A percentile compares a stretch with the other conserved stretches of the same genome.
Conservation (phyloP, 2,888 invertebrate species). For the Miltochrista miniata region DNA sequence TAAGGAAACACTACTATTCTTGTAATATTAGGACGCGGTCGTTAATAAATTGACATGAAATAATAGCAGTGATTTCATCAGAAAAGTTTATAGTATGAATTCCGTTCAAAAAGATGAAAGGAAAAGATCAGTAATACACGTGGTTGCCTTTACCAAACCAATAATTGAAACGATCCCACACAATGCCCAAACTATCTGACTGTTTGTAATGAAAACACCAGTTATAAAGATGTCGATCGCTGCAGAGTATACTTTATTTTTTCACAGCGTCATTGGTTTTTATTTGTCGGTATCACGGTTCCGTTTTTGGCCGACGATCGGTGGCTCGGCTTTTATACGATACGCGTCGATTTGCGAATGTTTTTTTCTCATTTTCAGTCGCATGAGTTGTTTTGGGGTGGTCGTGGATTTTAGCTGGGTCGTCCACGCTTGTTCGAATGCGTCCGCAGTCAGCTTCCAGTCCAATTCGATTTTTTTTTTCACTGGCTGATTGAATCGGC, state of each 20-base stretch:
- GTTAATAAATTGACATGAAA: too few species aligned
- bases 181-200: conserved; percentile 2
- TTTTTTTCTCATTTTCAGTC: conserved; percentile 69
- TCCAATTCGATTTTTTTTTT: conserved; percentile 60
- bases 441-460: conserved; percentile 66
- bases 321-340: conserved; percentile 77
- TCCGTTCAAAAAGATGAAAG: too few species aligned
- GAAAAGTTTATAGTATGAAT: too few species aligned
- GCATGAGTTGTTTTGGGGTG: conserved; percentile 80
- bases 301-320: conserved; percentile 81
- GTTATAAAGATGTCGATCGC: conserved; percentile 68
- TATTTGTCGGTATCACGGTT: conserved; percentile 83
- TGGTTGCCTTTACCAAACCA: conserved; percentile 5
- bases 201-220: conserved; percentile 40
- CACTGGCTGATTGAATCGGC: conserved; percentile 76
- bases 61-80: too few species aligned
- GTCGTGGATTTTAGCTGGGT: conserved; percentile 72
- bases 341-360: conserved; percentile 77
- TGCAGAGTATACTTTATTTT: conserved; percentile 71
- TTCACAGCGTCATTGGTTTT: conserved; percentile 75
- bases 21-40: too few species aligned
- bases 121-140: too few species aligned
- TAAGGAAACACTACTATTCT: too few species aligned
- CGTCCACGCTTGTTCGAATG: conserved; percentile 75
- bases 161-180: conserved; percentile 14